Conservation (phyloP, 2,113 vertebrate genomes). For the Microcebus lehilahytsara region DNA sequence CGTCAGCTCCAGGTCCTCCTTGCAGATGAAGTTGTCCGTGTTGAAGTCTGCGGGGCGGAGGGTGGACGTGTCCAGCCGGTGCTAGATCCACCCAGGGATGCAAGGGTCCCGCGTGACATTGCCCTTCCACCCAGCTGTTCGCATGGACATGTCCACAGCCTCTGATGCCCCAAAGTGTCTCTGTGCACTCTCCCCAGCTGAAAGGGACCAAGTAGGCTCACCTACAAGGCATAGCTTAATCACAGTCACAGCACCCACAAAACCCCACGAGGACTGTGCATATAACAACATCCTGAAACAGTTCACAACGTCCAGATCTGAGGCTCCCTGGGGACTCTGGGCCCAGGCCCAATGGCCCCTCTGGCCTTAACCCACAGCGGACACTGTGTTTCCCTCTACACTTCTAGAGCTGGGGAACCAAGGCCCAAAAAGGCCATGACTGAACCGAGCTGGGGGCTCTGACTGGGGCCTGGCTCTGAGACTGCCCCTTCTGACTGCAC, state of each 20-base stretch:
- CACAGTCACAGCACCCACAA: neutral
- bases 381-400: neutral
- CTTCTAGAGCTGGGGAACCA: neutral
- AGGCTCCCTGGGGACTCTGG: neutral
- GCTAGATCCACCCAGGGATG: neutral
- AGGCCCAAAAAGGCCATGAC: neutral
- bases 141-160: no score
- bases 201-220: neutral
- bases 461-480: neutral
- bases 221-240: neutral
- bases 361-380: neutral
- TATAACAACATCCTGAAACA: neutral
- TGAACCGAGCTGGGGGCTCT: neutral
- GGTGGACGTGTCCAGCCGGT: neutral
- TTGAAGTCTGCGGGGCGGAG: conserved; percentile 91
- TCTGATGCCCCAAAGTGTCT: neutral
- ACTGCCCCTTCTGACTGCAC: neutral
- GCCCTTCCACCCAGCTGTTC: neutral
- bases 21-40: conserved; percentile 98
- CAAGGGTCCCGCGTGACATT: neutral
- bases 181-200: neutral
- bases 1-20: conserved; percentile 94
- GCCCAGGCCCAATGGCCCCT: neutral
- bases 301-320: neutral
- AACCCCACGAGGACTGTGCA: neutral